A percentile compares a stretch with the other conserved stretches of the same genome.
Evolutionary conservation across 2,888 invertebrate species (phyloP).

Genomic region (Phorcus lineatus): DNA sequence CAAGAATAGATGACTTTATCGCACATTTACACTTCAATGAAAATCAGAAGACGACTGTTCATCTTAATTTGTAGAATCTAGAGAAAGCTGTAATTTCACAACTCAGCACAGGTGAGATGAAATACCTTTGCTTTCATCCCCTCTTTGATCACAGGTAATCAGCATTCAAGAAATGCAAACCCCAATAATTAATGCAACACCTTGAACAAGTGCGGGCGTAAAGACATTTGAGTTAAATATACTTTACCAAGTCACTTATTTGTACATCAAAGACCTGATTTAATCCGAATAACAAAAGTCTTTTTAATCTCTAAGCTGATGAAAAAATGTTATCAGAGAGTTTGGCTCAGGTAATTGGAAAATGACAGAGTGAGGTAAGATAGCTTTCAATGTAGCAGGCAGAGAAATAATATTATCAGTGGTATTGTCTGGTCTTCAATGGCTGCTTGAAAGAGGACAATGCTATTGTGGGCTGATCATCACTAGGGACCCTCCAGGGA

Average conservation of each 20-base stretch:
- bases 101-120: no score
- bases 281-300: background rate
- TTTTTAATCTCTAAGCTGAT: conserved; percentile 15
- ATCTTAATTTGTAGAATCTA: no score
- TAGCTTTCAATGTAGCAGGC: background rate
- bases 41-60: no score
- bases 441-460: background rate
- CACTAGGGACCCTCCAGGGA: background rate
- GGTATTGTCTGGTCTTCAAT: background rate
- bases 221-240: background rate
- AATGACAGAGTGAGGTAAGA: conserved; percentile 2
- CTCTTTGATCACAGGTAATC: no score
- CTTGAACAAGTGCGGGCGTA: no score
- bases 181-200: no score
- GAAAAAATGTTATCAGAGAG: conserved; percentile 18
- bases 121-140: no score
- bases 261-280: conserved; percentile 1
- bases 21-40: no score
- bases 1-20: no score
- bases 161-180: no score
- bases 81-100: no score
- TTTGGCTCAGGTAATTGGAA: background rate
- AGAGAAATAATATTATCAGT: background rate
- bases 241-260: background rate
- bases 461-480: background rate